These are phyloP conservation scores for Scolopax mira DNA, from an alignment of 2,113 vertebrate genomes.

Conservation along the genomic window DNA sequence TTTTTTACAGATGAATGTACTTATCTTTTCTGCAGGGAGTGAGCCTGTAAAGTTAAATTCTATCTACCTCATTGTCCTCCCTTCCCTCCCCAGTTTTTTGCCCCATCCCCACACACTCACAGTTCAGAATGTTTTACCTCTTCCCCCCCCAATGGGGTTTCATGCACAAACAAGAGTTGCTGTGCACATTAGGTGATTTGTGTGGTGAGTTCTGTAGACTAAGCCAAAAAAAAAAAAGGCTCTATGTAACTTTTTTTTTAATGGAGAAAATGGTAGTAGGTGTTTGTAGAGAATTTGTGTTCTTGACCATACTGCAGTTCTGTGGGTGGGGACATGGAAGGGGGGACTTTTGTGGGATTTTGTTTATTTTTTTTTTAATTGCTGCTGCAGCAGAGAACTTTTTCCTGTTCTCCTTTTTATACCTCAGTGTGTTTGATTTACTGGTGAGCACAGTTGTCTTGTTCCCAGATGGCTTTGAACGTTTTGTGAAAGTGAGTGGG, in stretches of 20 bases:
- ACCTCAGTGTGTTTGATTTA: conserved; percentile 74
- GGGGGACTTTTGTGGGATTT: not conserved
- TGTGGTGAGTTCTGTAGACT: conserved; percentile 66
- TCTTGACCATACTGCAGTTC: conserved; percentile 66
- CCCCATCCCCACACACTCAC: conserved; percentile 17
- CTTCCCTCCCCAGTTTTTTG: conserved; percentile 24
- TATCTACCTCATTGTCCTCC: conserved; percentile 83
- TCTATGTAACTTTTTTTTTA: conserved; percentile 32
- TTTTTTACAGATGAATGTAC: conserved; percentile 96
- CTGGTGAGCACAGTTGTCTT: conserved; percentile 45
- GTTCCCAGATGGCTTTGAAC: conserved; percentile 40
- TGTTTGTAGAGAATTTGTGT: conserved; percentile 64
- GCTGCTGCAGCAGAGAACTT: conserved; percentile 79
- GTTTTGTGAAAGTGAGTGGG: conserved; percentile 36
- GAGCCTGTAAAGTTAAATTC: conserved; percentile 90
- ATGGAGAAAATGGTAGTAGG: conserved; percentile 43
- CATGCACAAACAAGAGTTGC: conserved; percentile 69
- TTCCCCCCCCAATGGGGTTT: conserved; percentile 1
- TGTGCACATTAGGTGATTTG: conserved; percentile 67
- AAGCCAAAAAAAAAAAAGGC: conserved; percentile 72
- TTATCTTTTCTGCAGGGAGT: conserved; percentile 88
- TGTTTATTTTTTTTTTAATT: conserved; percentile 41
- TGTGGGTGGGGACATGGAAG: conserved; percentile 30
- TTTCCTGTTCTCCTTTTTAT: conserved; percentile 72
- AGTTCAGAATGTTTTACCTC: conserved; percentile 48